These are phyloP conservation scores for Molossus molossus DNA, from an alignment of 2,797 vertebrate species.

Conservation along the genomic window DNA sequence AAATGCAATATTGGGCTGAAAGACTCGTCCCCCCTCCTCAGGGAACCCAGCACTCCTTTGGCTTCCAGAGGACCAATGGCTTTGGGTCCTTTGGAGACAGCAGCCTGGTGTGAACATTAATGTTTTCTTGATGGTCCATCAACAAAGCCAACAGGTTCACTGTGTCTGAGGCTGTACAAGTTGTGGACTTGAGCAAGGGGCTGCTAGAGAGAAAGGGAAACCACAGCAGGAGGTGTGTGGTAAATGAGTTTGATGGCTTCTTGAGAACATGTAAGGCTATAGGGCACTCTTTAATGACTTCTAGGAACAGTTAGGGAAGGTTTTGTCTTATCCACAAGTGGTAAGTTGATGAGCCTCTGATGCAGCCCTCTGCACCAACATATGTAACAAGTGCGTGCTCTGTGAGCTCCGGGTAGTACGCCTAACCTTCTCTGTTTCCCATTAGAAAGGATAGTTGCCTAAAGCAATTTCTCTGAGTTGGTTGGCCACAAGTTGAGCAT, in stretches of 20 bases:
- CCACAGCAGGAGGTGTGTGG: not conserved
- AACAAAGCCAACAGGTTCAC: not conserved
- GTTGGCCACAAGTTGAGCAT: not conserved
- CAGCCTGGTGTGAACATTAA: not conserved
- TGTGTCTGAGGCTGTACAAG: not conserved
- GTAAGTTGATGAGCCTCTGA: not conserved
- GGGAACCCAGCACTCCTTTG: not conserved
- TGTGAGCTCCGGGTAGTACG: not conserved
- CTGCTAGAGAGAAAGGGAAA: not conserved
- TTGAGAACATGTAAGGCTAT: not conserved
- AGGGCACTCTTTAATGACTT: not conserved
- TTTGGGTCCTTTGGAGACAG: not conserved
- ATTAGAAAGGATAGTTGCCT: not conserved
- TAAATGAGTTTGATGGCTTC: not conserved
- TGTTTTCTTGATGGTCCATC: not conserved
- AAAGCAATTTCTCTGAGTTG: not conserved
- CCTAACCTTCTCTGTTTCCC: not conserved
- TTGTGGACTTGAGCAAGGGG: not conserved
- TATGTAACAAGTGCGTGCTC: not conserved
- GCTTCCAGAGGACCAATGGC: not conserved
- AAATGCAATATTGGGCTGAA: not conserved
- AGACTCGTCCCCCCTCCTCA: not conserved
- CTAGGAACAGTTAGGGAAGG: not conserved
- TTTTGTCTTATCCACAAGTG: not conserved
- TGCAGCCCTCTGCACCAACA: not conserved